phyloP scores from a whole-genome alignment of 2,113 vertebrate genomes.

The Lepus europaeus region DNA sequence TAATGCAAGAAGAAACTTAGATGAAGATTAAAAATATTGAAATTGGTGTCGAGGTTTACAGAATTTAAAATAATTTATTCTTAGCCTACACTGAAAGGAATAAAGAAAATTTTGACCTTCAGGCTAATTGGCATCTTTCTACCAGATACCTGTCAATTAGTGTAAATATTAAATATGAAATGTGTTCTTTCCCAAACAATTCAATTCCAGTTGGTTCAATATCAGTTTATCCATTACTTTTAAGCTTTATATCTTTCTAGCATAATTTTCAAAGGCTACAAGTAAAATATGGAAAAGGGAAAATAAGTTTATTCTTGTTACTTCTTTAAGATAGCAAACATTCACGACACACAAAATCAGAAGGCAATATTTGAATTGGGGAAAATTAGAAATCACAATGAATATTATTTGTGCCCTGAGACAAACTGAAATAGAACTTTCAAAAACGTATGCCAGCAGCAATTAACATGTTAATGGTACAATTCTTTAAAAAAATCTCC shows the following conservation, averaged over 20 bases:
- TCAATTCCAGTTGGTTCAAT: neutral
- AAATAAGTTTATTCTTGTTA: neutral
- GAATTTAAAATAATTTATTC: constrained; percentile 47
- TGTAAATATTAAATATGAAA: constrained; percentile 36
- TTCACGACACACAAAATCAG: constrained; percentile 16
- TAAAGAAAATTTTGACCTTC: constrained; percentile 42
- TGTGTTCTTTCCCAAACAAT: neutral
- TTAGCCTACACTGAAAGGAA: constrained; percentile 65
- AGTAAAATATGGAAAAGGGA: neutral
- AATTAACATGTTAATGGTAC: constrained; percentile 53
- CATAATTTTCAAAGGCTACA: constrained; percentile 15
- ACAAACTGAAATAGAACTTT: neutral
- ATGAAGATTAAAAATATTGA: constrained; percentile 79
- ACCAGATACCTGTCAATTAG: neutral
- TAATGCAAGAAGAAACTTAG: constrained; percentile 77
- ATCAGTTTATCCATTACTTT: constrained; percentile 36
- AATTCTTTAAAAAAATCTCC: constrained; percentile 51
- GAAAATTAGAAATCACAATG: constrained; percentile 32
- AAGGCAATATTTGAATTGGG: neutral
- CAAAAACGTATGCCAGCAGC: constrained; percentile 45
- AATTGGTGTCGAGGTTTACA: constrained; percentile 16
- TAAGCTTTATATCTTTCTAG: neutral
- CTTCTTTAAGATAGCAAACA: constrained; percentile 39
- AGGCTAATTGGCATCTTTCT: constrained; percentile 34
- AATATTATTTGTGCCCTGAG: neutral